Base-by-base conservation (phyloP, 1,140 invertebrate species). In the Drosophila tropicalis region DNA sequence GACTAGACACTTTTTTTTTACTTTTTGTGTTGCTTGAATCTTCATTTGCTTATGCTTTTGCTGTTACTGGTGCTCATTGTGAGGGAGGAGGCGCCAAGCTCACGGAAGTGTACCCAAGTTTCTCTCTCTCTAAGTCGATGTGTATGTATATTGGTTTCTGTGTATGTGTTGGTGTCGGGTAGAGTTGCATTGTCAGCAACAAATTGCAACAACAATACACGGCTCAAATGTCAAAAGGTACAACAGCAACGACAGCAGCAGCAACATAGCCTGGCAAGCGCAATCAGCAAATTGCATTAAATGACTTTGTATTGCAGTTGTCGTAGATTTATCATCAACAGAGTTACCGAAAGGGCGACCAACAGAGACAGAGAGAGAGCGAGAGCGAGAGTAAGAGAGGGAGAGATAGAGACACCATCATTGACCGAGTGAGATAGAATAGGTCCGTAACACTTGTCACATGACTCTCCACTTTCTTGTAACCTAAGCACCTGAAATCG, bases 211-310 rank as follows among this genome's bases (percentile, higher is more conserved):
- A 65, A 72, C 62, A 66, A 71, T 68, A 71, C 71, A 54, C 62
- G 29, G 54, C 68, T 80, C 73, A 85, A 84, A 84, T 84, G 81
- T 77, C 81, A 85, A 84, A 84, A 77, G 77, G 73, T 84, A 71
- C 51, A 65, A 54, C 19, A 54, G 57, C 73, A 74, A 58, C 57
- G 44, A 39, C 57, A 54, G 44, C 47, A 72, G 32, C 67, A 22
- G 29, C 67, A 60, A 47, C 56, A 76, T 61, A 65, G 78, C 70
- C 54, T 40, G 47, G 57, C 1, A 64, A 85, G 77, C 78, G 73
- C 81, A 84, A 84, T 84, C 81, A 86, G 73, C 78, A 86, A 84
- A 84, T 85, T 85, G 81, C 81, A 84, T 84, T 84, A 81, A 84
- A 80, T 81, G 81, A 81, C 81, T 85, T 85, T 81, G 73, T 84